Evolutionary conservation across 2,888 invertebrate genomes (phyloP), one percentile per base, ranked within the genome.

Genomic region (Tiphia femorata): DNA sequence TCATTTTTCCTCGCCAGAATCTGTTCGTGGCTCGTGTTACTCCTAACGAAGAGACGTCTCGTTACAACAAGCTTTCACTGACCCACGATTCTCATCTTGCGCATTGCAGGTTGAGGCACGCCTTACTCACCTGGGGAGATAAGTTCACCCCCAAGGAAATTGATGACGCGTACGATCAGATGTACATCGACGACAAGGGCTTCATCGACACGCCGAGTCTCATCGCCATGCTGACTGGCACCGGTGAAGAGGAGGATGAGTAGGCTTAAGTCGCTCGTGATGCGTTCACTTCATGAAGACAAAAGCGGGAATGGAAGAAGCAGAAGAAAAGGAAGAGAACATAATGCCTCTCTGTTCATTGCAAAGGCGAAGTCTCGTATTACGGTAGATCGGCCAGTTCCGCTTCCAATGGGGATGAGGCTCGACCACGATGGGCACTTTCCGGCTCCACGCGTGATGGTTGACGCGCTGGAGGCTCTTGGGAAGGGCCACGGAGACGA

Each of bases 71-170:
- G n/a, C n/a, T n/a, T n/a, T n/a, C n/a, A n/a, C 50, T 40, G n/a
- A n/a, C n/a, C n/a, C n/a, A n/a, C n/a, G n/a, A n/a, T n/a, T n/a
- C n/a, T n/a, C n/a, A 19, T 35, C 2, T n/a, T 25, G 77, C 27
- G 70, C 47, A 38, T 75, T 80, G 2, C 73, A 90, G 92, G 84
- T 87, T 96, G 86, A 92, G 94, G 86, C 93, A 94, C 86, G 93
- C 95, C 76, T 89, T 96, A 84, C 92, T 94, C 91, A 94, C 92
- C 86, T 96, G 92, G 90, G 96, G 96, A 73, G 96, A 96, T 84
- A 96, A 94, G 87, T 96, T 96, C 90, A 86, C 90, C 84, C 87
- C 89, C 78, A 91, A 93, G 84, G 95, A 96, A 84, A 92, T 93
- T 80, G 94, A 95, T 84, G 95, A 96, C 84, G 95, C 95, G 66